These are phyloP conservation scores for Furcifer pardalis DNA, from an alignment of 2,797 vertebrate species.

Conservation along the genomic window DNA sequence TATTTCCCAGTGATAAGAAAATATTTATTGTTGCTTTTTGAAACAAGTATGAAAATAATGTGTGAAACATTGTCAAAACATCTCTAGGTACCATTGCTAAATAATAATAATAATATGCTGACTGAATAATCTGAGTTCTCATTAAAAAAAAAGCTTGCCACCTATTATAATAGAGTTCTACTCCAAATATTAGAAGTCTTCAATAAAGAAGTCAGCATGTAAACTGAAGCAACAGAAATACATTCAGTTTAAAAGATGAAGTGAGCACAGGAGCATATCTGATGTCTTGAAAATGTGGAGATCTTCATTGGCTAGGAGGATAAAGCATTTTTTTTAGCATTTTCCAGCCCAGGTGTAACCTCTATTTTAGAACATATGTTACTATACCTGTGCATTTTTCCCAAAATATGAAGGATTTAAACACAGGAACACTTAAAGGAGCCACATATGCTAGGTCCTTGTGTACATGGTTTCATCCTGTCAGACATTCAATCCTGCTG, in stretches of 20 bases:
- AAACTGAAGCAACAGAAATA: not conserved
- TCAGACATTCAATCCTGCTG: too few relatives aligned
- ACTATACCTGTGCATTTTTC: not conserved
- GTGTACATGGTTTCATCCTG: too few relatives aligned
- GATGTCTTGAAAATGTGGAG: not conserved
- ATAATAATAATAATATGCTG: not conserved
- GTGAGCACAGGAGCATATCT: not conserved
- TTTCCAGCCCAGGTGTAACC: not conserved
- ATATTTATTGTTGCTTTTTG: constrained; percentile 1
- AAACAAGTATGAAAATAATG: not conserved
- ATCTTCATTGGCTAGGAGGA: not conserved
- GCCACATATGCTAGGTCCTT: too few relatives aligned
- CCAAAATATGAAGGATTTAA: too few relatives aligned
- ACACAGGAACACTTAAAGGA: too few relatives aligned
- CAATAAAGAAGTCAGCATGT: not conserved
- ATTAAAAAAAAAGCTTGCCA: not conserved
- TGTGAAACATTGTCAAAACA: constrained; percentile 2
- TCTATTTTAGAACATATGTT: too few relatives aligned
- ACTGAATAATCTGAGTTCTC: not conserved
- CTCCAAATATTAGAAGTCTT: not conserved
- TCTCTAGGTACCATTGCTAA: constrained; percentile 1
- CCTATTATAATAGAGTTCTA: not conserved
- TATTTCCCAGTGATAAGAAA: not conserved
- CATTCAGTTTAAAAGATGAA: not conserved
- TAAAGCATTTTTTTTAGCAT: not conserved